Evolutionary conservation across 2,888 invertebrate species (phyloP), one percentile per base, ranked within the genome.

Genomic region (Autographa pulchrina): DNA sequence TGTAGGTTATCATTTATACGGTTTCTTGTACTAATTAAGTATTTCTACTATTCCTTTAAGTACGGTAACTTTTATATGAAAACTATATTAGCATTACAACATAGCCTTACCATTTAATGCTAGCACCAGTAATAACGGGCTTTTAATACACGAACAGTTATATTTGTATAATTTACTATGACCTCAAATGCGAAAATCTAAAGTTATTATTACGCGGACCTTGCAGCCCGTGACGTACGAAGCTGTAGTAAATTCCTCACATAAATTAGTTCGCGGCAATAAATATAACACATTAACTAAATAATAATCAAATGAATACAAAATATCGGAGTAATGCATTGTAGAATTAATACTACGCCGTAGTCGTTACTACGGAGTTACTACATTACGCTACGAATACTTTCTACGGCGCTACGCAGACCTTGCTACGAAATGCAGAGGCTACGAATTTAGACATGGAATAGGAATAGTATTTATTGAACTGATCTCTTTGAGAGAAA

Each of bases 401-500:
- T 70, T 63, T 74, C 68, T 74, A 72, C 74, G 58, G 18, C 4
- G 73, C 84, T 81, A 83, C 83, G 75, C 76, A 66, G 85, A 84
- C 85, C 85, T 60, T 68, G 82, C 82, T 85, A 85, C 85, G 79
- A 32, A 8, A 56, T 71, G 64, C 63, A 70, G 72, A 74, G 56
- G 48, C 25, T 61, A 54, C 25, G 25, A 61, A 56, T 25, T 56
- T 56, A 2, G 54, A 13, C 3, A 56, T 13, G 7, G n/a, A 7
- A 48, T 48, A 38, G 11, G 25, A 25, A 25, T 25, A 25, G 25
- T 25, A 25, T 25, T n/a, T 38, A 11, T 38, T 38, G 9, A 38
- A 1, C 11, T 38, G 9, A 11, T 38, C 38, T 38, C 38, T 38
- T 38, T 43, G 43, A 43, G 14, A 43, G 4, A 16, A 43, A 14